Evolutionary conservation across 2,797 vertebrate genomes (phyloP).

Genomic region (Oophaga sylvatica): DNA sequence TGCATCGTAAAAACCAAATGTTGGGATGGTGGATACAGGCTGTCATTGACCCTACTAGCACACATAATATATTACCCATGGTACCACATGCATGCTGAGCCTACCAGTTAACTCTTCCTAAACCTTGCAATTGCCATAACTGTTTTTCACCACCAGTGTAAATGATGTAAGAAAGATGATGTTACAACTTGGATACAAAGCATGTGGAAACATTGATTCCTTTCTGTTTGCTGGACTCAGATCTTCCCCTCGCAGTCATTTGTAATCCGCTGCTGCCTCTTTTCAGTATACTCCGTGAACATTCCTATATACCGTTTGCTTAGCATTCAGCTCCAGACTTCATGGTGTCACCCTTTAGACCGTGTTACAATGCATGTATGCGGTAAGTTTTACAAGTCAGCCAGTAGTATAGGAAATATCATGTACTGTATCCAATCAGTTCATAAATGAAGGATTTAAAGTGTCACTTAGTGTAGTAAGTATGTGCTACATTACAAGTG

Average conservation of each 20-base stretch:
- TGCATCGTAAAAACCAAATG: not conserved
- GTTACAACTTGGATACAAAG: not conserved
- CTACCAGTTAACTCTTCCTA: not conserved
- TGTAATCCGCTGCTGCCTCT: not conserved
- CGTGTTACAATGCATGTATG: not conserved
- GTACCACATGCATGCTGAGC: not conserved
- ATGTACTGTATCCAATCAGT: not conserved
- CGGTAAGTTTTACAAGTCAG: not conserved
- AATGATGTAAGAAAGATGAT: not conserved
- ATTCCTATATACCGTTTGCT: not conserved
- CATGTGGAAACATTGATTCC: not conserved
- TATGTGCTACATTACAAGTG: conserved; percentile 34
- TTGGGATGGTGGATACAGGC: not conserved
- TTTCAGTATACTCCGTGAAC: not conserved
- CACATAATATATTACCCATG: not conserved
- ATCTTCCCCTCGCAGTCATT: not conserved
- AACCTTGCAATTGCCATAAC: not conserved
- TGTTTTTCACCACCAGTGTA: not conserved
- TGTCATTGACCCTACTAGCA: not conserved
- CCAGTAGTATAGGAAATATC: not conserved
- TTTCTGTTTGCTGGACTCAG: not conserved
- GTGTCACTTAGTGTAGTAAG: conserved; percentile 25
- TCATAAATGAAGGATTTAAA: not conserved
- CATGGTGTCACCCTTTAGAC: not conserved
- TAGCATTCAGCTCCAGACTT: conserved; percentile 23